phyloP scores from a whole-genome alignment of 2,888 invertebrate species.

The Notocelia uddmanniana region DNA sequence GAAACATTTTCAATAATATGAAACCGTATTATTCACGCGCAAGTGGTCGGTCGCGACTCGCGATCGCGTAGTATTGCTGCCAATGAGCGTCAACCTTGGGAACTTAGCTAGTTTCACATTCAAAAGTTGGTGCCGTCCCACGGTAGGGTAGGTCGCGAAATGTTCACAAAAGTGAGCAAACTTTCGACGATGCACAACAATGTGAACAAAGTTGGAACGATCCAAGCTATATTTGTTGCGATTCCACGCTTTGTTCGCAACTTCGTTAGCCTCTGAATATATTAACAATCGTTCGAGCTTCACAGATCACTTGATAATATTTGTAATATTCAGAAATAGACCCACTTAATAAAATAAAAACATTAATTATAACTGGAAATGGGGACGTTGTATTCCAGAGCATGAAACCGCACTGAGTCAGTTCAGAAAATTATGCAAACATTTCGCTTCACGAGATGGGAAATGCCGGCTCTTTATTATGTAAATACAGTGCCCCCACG shows the following conservation, averaged over 20 bases:
- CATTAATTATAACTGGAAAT: conserved; percentile 42
- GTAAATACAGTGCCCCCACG: conserved; percentile 61
- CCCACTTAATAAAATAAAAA: conserved; percentile 7
- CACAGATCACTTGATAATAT: conserved; percentile 45
- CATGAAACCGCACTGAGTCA: conserved; percentile 51
- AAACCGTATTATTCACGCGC: conserved; percentile 65
- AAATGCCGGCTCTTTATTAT: conserved; percentile 63
- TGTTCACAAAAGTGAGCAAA: conserved; percentile 71
- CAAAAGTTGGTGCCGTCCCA: conserved; percentile 63
- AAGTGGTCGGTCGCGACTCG: conserved; percentile 51
- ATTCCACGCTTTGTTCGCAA: conserved; percentile 59
- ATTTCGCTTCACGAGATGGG: conserved; percentile 53
- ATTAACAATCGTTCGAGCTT: conserved; percentile 39
- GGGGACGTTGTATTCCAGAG: conserved; percentile 53
- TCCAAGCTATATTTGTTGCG: conserved; percentile 69
- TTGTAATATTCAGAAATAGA: conserved; percentile 19
- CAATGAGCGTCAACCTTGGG: conserved; percentile 65
- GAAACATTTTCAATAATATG: conserved; percentile 64
- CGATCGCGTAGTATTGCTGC: conserved; percentile 53
- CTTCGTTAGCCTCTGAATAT: conserved; percentile 57
- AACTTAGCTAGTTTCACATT: conserved; percentile 70
- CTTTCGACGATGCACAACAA: conserved; percentile 70
- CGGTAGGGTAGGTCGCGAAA: conserved; percentile 59
- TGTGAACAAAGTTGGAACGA: conserved; percentile 68
- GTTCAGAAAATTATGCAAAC: conserved; percentile 59